A percentile compares a stretch with the other conserved stretches of the same genome.
phyloP scores from a whole-genome alignment of 2,888 invertebrate species.

The Lobophora halterata region DNA sequence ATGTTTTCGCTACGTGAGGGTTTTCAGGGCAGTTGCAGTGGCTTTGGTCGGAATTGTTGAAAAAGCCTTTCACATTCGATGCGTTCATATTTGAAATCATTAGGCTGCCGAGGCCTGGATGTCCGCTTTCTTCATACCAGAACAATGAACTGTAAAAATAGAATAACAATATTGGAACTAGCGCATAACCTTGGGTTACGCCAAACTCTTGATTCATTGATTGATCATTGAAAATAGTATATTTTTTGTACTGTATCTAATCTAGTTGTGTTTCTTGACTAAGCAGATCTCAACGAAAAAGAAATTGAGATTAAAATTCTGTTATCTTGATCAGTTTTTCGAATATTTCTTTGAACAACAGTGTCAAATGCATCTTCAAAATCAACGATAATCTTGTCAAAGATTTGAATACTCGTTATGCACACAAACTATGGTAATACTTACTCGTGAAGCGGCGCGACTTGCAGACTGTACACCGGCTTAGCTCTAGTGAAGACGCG shows the following conservation, averaged over 20 bases:
- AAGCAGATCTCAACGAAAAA: too few species aligned
- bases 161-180: constrained; percentile 5
- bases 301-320: too few species aligned
- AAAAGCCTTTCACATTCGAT: constrained; percentile 78
- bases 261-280: too few species aligned
- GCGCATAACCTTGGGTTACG: background rate
- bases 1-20: constrained; percentile 82
- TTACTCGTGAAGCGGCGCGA: constrained; percentile 88
- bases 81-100: constrained; percentile 84
- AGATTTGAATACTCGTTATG: too few species aligned
- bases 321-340: too few species aligned
- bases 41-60: constrained; percentile 58
- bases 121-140: constrained; percentile 87
- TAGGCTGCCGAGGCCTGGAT: constrained; percentile 80
- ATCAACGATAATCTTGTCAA: too few species aligned
- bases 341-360: too few species aligned
- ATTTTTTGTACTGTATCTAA: too few species aligned
- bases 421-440: too few species aligned
- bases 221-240: background rate
- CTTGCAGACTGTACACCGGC: constrained; percentile 84
- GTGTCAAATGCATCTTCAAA: constrained; percentile 1
- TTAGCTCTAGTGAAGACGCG: constrained; percentile 78
- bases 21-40: constrained; percentile 84
- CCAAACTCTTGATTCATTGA: background rate
- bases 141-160: constrained; percentile 83